Conservation (phyloP, 2,797 vertebrate species). For the Mallotus villosus region DNA sequence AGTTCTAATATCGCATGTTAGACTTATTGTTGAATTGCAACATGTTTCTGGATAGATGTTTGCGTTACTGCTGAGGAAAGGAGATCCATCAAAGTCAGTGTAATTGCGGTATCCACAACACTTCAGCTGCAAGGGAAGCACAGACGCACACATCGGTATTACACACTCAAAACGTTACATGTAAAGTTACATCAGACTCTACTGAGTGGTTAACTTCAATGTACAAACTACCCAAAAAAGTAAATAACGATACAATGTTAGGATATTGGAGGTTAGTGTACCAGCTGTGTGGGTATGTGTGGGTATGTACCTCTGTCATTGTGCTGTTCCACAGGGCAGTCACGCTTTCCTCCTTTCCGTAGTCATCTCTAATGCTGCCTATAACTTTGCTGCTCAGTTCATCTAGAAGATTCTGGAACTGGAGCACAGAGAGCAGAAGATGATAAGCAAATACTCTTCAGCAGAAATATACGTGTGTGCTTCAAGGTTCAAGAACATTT, state of each 20-base stretch:
- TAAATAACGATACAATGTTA: too few species aligned
- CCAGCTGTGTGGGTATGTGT: too few species aligned
- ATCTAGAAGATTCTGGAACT: slow-evolving; percentile 61
- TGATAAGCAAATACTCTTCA: neutral
- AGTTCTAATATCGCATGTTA: rapidly evolving
- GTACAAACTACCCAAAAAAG: too few species aligned
- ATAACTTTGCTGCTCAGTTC: slow-evolving; percentile 38
- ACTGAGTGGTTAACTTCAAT: too few species aligned
- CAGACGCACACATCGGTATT: slow-evolving; percentile 10
- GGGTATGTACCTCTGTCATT: slow-evolving; percentile 68
- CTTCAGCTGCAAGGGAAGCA: slow-evolving; percentile 58
- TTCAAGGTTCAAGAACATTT: too few species aligned
- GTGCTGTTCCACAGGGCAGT: slow-evolving; percentile 68
- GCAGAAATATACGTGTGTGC: too few species aligned
- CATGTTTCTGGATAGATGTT: slow-evolving; percentile 45
- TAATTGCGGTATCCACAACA: slow-evolving; percentile 76
- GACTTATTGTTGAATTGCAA: slow-evolving; percentile 20
- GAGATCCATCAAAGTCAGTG: slow-evolving; percentile 67
- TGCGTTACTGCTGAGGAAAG: rapidly evolving
- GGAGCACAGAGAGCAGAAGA: slow-evolving; percentile 13
- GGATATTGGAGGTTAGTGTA: too few species aligned
- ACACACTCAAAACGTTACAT: neutral
- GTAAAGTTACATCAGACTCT: neutral
- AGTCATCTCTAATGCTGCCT: slow-evolving; percentile 31
- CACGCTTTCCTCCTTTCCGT: slow-evolving; percentile 12